A percentile compares a stretch with the other conserved stretches of the same genome.
phyloP scores from a whole-genome alignment of 1,140 invertebrate species.

The Lordiphosa stackelbergi region DNA sequence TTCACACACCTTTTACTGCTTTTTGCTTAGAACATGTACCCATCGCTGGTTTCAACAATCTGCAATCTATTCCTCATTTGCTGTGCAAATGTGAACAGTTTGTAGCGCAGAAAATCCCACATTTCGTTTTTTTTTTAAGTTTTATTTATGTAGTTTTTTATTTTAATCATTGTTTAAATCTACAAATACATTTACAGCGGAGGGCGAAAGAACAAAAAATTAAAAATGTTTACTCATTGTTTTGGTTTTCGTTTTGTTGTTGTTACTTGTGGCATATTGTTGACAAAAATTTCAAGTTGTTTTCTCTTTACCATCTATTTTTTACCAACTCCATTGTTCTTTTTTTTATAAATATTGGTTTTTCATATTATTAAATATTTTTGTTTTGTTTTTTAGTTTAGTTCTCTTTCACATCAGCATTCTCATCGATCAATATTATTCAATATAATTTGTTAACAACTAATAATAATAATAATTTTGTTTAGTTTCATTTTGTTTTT shows the following conservation, averaged over 20 bases:
- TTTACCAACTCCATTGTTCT: conserved; percentile 57
- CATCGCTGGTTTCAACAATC: too few relatives aligned
- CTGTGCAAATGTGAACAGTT: too few relatives aligned
- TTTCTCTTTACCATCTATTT: conserved; percentile 49
- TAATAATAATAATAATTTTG: conserved; percentile 75
- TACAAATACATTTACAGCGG: conserved; percentile 78
- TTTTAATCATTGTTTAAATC: conserved; percentile 77
- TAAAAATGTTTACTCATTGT: conserved; percentile 72
- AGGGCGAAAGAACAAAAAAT: conserved; percentile 77
- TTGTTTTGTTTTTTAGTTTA: conserved; percentile 52
- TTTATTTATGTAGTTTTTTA: conserved; percentile 77
- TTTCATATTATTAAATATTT: conserved; percentile 59
- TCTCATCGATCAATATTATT: conserved; percentile 63
- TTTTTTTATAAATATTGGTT: conserved; percentile 69
- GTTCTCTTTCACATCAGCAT: conserved; percentile 59
- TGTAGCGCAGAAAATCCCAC: neutral
- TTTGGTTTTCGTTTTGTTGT: conserved; percentile 62
- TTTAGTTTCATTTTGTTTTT: conserved; percentile 55
- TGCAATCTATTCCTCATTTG: too few relatives aligned
- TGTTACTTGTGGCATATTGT: conserved; percentile 61
- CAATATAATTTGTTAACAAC: conserved; percentile 76
- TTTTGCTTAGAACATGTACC: too few relatives aligned
- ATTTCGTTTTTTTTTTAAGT: conserved; percentile 55
- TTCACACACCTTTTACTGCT: too few relatives aligned
- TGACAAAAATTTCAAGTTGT: conserved; percentile 55